phyloP scores from a whole-genome alignment of 2,888 invertebrate species.

The Mactromeris polynyma region DNA sequence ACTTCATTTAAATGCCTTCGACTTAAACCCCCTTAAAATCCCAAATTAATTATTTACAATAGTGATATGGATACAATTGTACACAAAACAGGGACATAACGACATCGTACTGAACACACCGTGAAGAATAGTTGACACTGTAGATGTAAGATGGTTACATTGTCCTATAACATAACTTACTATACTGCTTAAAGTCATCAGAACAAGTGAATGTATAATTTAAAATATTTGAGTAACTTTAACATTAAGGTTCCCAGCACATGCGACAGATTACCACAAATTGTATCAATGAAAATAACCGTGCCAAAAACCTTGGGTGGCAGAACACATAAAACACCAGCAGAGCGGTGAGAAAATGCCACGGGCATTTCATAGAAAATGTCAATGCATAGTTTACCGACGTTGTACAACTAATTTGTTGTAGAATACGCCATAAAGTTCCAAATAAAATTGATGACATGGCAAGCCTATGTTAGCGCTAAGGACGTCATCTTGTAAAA shows the following conservation, averaged over 20 bases:
- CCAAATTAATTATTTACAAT: too few species aligned
- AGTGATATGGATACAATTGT: too few species aligned
- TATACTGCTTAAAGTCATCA: not conserved
- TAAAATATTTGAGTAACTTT: not conserved
- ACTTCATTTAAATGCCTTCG: too few species aligned
- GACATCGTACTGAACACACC: too few species aligned
- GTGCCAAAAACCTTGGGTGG: not conserved
- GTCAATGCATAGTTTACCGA: slow-evolving; percentile 9
- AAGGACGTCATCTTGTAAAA: not conserved
- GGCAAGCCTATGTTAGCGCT: not conserved
- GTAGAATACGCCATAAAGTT: not conserved
- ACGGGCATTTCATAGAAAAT: not conserved
- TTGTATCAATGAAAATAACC: not conserved
- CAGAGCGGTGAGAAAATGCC: not conserved
- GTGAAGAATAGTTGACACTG: not conserved
- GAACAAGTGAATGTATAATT: not conserved
- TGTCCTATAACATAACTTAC: not conserved
- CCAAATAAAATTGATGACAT: slow-evolving; percentile 20
- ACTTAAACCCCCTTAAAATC: too few species aligned
- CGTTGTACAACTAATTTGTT: not conserved
- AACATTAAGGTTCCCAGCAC: not conserved
- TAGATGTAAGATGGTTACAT: not conserved
- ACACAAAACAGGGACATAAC: too few species aligned
- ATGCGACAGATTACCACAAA: not conserved
- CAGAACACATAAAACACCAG: not conserved